A percentile compares a stretch with the other conserved stretches of the same genome.
phyloP scores from a whole-genome alignment of 2,888 invertebrate species.

The Gortyna flavago region DNA sequence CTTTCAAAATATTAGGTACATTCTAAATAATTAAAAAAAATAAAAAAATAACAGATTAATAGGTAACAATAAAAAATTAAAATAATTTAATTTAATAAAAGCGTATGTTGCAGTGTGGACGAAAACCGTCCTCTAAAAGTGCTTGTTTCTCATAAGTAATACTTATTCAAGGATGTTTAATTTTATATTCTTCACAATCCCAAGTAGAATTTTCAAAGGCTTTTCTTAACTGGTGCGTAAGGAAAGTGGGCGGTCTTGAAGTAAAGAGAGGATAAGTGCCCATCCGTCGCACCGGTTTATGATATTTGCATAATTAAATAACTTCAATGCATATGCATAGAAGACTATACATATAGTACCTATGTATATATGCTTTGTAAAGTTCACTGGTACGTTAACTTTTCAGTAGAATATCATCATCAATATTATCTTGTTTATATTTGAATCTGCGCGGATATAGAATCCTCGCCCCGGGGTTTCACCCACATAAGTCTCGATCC shows the following conservation, averaged over 20 bases:
- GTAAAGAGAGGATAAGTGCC: conserved; percentile 54
- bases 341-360: conserved; percentile 20
- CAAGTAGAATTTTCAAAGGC: conserved; percentile 27
- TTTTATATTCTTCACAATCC: conserved; percentile 11
- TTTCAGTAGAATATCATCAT: conserved; percentile 13
- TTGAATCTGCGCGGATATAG: background rate
- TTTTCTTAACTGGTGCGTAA: conserved; percentile 16
- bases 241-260: conserved; percentile 21
- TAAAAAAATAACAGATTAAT: no score
- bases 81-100: no score
- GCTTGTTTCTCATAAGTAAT: conserved; percentile 4
- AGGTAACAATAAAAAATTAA: no score
- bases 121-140: background rate
- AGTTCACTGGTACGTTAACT: conserved; percentile 1
- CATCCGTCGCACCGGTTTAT: conserved; percentile 55
- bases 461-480: background rate
- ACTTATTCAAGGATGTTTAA: no score
- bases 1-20: no score
- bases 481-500: no score
- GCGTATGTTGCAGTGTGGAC: background rate
- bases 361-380: background rate
- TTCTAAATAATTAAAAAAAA: no score
- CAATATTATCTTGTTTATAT: background rate
- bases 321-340: conserved; percentile 66
- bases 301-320: conserved; percentile 68